Evolutionary conservation across 2,797 vertebrate species (phyloP), one percentile per base, ranked within the genome.

Genomic region (Momotus momota): DNA sequence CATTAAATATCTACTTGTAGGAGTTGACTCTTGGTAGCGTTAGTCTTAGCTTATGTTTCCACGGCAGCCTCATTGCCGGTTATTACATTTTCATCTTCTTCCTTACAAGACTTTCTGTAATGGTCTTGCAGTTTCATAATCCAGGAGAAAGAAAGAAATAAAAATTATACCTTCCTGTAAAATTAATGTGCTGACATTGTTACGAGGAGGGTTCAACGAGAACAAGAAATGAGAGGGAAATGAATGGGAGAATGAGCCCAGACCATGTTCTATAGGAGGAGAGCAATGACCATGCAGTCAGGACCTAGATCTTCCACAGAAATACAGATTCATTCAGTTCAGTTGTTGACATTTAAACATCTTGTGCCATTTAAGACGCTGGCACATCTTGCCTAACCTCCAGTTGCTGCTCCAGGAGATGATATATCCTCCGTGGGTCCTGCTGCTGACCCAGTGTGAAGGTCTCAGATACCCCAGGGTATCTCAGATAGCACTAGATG

Each of bases 1-100:
- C 18, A 75, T 83, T 57, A 91, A 82, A 66, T 73, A 91, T 46
- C 18, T 91, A 14, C 33, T 17, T 5, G 17, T 31, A 75, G 31
- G 26, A 62, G 77, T 67, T 87, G n/a, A 85, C 20, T 70, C 41
- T 58, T 72, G 4, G 35, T 35, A 35, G 35, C 35, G 35, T 51
- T 85, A 73, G 60, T 52, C 25, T 82, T 33, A 45, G 55, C 49
- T 9, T 86, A 16, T n/a, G 89, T 95, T 96, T 94, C 94, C 75
- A 86, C 86, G 51, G 55, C 60, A 93, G 60, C 64, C 43, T 77
- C 48, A 26, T 18, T 90, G 26, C 27, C 85, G 90, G 92, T 51
- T 79, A 43, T 13, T 80, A 70, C 15, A 40, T 61, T 87, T 46
- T 29, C 40, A 85, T 23, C 23, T n/a, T 54, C 46, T 46, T 61